Percentiles rank a stretch among this genome's conserved stretches.
These are phyloP conservation scores for Drosophila carrolli DNA, from an alignment of 1,140 invertebrate species.

Conservation along the genomic window DNA sequence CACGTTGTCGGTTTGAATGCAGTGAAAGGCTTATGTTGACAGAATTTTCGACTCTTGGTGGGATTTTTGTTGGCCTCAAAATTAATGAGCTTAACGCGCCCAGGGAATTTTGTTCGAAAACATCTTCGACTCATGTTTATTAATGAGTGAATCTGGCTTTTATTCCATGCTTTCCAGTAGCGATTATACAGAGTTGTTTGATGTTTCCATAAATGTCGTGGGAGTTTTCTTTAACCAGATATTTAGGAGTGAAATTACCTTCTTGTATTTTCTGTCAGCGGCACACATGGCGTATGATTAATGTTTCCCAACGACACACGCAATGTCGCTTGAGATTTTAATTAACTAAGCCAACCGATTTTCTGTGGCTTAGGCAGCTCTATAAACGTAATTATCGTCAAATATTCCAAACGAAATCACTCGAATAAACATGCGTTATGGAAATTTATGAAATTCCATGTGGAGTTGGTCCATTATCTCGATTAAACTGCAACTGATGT, in stretches of 20 bases:
- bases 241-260: constrained; percentile 12
- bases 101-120: constrained; percentile 20
- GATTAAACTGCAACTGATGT: constrained; percentile 13
- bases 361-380: neutral
- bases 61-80: constrained; percentile 7
- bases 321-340: constrained; percentile 22
- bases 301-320: constrained; percentile 27
- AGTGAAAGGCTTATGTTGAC: constrained; percentile 39
- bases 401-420: constrained; percentile 6
- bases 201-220: constrained; percentile 2
- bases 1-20: constrained; percentile 42
- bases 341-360: constrained; percentile 32
- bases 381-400: constrained; percentile 16
- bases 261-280: constrained; percentile 19
- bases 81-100: constrained; percentile 42
- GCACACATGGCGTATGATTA: constrained; percentile 42
- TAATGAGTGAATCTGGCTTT: constrained; percentile 47
- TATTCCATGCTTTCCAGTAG: constrained; percentile 9
- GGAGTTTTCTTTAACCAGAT: constrained; percentile 1
- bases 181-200: constrained; percentile 15
- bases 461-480: constrained; percentile 19
- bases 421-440: constrained; percentile 31
- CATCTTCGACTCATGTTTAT: constrained; percentile 29
- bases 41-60: constrained; percentile 1
- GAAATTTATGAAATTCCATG: constrained; percentile 32